A percentile compares a stretch with the other conserved stretches of the same genome.
Conservation (phyloP, 2,113 vertebrate genomes). For the Macrotis lagotis region DNA sequence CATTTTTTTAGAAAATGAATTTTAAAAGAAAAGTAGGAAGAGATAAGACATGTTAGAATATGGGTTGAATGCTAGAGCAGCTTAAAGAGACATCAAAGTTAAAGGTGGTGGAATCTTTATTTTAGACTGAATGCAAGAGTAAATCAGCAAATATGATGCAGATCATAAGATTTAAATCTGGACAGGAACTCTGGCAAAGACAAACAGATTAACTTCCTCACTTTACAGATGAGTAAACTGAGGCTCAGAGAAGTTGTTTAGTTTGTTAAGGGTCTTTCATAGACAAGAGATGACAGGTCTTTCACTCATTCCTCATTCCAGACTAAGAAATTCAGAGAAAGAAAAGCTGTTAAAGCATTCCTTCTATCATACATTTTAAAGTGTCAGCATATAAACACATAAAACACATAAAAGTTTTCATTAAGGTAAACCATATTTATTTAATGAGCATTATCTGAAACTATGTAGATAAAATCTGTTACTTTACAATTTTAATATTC, state of each 20-base stretch:
- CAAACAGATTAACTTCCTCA: not conserved
- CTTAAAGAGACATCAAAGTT: not conserved
- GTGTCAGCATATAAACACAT: not conserved
- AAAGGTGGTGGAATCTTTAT: not conserved
- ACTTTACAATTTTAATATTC: not conserved
- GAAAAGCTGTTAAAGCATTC: not conserved
- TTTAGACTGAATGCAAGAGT: not conserved
- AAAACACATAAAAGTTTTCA: not conserved
- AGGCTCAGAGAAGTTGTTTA: not conserved
- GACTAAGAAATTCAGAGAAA: not conserved
- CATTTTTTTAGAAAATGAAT: not conserved
- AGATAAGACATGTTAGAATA: not conserved
- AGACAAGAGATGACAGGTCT: not conserved
- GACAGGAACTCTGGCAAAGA: not conserved
- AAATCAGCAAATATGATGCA: not conserved
- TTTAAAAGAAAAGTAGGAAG: not conserved
- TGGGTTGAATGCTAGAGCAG: not conserved
- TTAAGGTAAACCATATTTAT: not conserved
- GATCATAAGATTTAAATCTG: not conserved
- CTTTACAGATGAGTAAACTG: not conserved
- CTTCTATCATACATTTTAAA: too few relatives aligned
- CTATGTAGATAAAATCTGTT: too few relatives aligned
- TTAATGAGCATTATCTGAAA: not conserved
- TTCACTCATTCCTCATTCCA: not conserved
- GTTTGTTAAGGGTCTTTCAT: not conserved